phyloP scores from a whole-genome alignment of 2,113 vertebrate genomes.

The Lepus europaeus region DNA sequence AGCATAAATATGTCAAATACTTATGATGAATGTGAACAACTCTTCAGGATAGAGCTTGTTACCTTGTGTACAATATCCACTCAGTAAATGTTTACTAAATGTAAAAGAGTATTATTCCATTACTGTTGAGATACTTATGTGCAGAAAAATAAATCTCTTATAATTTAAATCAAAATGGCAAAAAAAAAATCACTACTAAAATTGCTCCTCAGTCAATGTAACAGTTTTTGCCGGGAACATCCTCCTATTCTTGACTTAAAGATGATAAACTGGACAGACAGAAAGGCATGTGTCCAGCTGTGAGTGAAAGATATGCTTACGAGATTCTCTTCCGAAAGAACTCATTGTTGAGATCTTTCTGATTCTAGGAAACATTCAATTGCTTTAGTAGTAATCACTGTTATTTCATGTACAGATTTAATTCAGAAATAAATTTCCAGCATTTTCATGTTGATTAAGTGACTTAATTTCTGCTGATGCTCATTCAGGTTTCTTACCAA shows the following conservation, averaged over 20 bases:
- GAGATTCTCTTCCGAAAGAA: constrained; percentile 22
- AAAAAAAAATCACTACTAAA: constrained; percentile 1
- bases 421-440: constrained; percentile 30
- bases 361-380: background rate
- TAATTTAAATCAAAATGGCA: constrained; percentile 11
- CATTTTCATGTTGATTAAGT: constrained; percentile 30
- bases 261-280: background rate
- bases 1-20: background rate
- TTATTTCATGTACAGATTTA: constrained; percentile 37
- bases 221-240: background rate
- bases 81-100: background rate
- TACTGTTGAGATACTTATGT: background rate
- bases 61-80: background rate
- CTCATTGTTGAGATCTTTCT: constrained; percentile 31
- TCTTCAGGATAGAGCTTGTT: background rate
- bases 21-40: background rate
- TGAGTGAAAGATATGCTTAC: constrained; percentile 38
- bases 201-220: background rate
- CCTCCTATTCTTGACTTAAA: constrained; percentile 3
- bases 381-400: background rate
- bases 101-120: background rate
- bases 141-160: constrained; percentile 14
- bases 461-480: constrained; percentile 50
- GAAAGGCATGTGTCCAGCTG: constrained; percentile 31
- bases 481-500: constrained; percentile 40